These are phyloP conservation scores for Neostethus bicornis DNA, from an alignment of 2,797 vertebrate genomes.

Conservation along the genomic window DNA sequence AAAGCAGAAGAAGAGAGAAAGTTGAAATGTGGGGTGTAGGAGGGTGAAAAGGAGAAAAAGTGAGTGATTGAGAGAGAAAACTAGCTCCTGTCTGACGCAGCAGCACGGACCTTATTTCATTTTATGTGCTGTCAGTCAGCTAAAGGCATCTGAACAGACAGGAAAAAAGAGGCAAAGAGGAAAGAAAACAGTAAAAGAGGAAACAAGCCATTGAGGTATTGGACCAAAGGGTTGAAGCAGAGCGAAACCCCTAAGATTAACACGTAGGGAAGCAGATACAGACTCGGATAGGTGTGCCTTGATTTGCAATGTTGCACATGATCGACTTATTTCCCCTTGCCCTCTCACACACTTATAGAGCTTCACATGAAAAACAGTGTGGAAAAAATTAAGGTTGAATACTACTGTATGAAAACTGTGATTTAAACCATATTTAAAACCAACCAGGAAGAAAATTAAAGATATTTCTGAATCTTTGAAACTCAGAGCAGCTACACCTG, in stretches of 20 bases:
- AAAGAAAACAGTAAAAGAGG: constrained; percentile 32
- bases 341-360: constrained; percentile 47
- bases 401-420: constrained; percentile 36
- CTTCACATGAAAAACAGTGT: constrained; percentile 39
- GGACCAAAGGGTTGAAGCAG: constrained; percentile 49
- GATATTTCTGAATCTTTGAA: constrained; percentile 27
- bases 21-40: constrained; percentile 24
- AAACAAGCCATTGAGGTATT: constrained; percentile 50
- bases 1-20: constrained; percentile 6
- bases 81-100: constrained; percentile 62
- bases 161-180: constrained; percentile 38
- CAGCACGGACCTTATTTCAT: constrained; percentile 68
- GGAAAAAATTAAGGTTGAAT: constrained; percentile 29
- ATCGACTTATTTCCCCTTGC: constrained; percentile 35
- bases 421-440: constrained; percentile 37
- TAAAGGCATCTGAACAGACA: constrained; percentile 58
- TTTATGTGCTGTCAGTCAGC: constrained; percentile 78
- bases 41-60: constrained; percentile 57
- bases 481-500: constrained; percentile 41
- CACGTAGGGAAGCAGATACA: constrained; percentile 65
- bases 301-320: constrained; percentile 32
- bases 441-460: constrained; percentile 32
- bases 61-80: constrained; percentile 60
- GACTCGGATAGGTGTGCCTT: constrained; percentile 62
- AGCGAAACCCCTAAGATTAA: constrained; percentile 67